Evolutionary conservation across 2,888 invertebrate genomes (phyloP), one percentile per base, ranked within the genome.

Genomic region (Clusia tigrina): DNA sequence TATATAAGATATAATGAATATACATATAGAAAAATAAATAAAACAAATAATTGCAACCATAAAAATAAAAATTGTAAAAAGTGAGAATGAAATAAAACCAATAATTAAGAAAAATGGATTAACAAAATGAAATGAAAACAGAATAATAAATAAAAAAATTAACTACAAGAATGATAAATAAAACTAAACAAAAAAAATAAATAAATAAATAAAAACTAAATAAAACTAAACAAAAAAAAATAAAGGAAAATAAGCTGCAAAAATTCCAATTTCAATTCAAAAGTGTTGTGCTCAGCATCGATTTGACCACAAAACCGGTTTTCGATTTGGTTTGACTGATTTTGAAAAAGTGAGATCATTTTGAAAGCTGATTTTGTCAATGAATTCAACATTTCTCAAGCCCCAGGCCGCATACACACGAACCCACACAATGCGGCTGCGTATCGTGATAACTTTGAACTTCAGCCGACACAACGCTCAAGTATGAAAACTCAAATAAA

Each of bases 321-420:
- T 84, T 84, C 84, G 83, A 83, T 84, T 83, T 84, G 84, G 79
- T 84, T 84, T 84, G 83, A 82, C 83, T 84, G 82, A 80, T 81
- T 82, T 81, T 78, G 74, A 78, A 77, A 81, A 81, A 84, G 84
- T 84, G 84, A 84, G 84, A 84, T 84, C 84, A 84, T 84, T 84
- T 84, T 84, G 84, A 84, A 84, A 84, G 84, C 84, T 84, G 84
- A 84, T 84, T 84, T 84, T 84, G 84, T 83, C 80, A 82, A 82
- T 82, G 81, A 82, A 82, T 76, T 76, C 80, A 76, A 79, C 80
- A 78, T 76, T 74, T 77, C 74, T 48, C 20, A 48, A 48, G 48
- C 48, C 15, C 15, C 18, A 12, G 6, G 32, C n/a, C n/a, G n/a
- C 32, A 6, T 32, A 12, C 6, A 22, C 42, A 42, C 42, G 22